Base-by-base conservation (phyloP, 2,888 invertebrate species). In the Sepioteuthis lessoniana region DNA sequence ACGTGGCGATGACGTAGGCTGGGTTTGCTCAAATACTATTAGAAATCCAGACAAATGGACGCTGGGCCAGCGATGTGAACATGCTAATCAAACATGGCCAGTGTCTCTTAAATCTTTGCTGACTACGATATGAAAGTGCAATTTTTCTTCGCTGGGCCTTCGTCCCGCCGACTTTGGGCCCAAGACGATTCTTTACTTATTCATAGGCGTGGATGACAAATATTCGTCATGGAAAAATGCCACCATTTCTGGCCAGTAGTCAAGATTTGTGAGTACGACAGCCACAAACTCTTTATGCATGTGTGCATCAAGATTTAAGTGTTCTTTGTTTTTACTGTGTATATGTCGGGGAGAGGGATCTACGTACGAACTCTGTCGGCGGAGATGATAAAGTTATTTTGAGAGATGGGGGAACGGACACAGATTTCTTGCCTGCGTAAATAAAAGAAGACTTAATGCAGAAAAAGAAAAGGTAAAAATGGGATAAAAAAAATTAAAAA, bases 1-100 rank as follows among this genome's bases (percentile, higher is more conserved):
- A 91, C 47, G 47, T 91, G 91, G 47, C 91, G 46, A 47, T 91
- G 42, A 91, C 38, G 91, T 91, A 91, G 91, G 47, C 47, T 46
- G 37, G 42, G 91, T 47, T 42, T 46, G 91, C n/a, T 19, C 28
- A 91, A 91, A 42, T 31, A 31, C 91, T 91, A 91, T 37, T 38
- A 21, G 91, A 91, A 91, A 91, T 25, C 47, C 42, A 91, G 91
- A 91, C 47, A 91, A 91, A 91, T 91, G 91, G 91, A 31, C 91
- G 91, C 42, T 42, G 47, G 91, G 91, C 46, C 91, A 91, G n/a
- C 47, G 46, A 91, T 91, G 91, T 91, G 37, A 91, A 47, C 91
- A 46, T 91, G 91, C 91, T 91, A 91, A 91, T 91, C 91, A 91
- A 91, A 91, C 91, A 91, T 91, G 91, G 91, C 91, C 46, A 28